phyloP scores from a whole-genome alignment of 2,113 vertebrate genomes.

The Saguinus imperator region DNA sequence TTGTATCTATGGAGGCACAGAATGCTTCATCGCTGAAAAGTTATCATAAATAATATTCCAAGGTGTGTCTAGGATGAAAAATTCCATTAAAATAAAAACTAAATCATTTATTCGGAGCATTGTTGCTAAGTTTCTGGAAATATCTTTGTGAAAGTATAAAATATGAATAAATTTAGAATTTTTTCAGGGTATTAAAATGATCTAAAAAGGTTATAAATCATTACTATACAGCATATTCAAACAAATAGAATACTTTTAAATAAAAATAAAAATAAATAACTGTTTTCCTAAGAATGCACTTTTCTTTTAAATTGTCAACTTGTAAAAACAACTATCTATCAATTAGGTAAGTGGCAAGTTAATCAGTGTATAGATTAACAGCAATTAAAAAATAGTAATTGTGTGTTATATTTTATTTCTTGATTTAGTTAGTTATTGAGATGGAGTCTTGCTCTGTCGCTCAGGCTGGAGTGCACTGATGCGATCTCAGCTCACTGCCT shows the following conservation, averaged over 20 bases:
- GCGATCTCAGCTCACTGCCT: too few species aligned
- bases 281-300: neutral
- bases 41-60: neutral
- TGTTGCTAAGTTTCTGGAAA: neutral
- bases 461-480: too few species aligned
- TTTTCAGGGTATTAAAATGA: neutral
- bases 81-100: neutral
- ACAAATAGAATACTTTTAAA: neutral
- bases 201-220: neutral
- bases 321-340: neutral
- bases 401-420: neutral
- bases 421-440: too few species aligned
- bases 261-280: neutral
- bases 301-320: neutral
- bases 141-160: neutral
- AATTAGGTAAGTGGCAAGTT: neutral
- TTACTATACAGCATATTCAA: neutral
- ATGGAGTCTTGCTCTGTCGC: too few species aligned
- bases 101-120: neutral
- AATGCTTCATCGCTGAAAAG: neutral
- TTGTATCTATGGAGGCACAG: neutral
- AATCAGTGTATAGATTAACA: neutral
- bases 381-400: neutral
- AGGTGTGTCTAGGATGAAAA: neutral
- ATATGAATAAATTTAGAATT: neutral